phyloP scores from a whole-genome alignment of 1,140 invertebrate species.

The Ganaspis sp. region DNA sequence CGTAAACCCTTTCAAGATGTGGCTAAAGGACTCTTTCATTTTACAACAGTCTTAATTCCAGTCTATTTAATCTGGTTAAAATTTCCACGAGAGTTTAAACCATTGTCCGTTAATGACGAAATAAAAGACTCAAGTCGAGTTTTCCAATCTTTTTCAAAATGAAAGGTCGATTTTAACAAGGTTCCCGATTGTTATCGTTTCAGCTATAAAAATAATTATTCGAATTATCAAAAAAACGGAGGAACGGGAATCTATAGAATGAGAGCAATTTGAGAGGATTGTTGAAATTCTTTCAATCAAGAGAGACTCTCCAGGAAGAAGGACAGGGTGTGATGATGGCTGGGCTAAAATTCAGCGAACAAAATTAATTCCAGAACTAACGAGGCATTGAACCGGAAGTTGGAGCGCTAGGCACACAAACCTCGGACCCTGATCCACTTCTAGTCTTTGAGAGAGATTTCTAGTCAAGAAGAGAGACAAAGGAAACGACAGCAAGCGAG shows the following conservation, averaged over 20 bases:
- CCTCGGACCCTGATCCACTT: constrained; percentile 60
- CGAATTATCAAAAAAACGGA: constrained; percentile 14
- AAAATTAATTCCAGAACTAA: constrained; percentile 64
- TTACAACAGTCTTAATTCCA: constrained; percentile 67
- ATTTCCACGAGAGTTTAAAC: constrained; percentile 37
- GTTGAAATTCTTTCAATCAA: constrained; percentile 37
- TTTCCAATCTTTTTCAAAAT: neutral
- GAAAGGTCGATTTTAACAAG: neutral
- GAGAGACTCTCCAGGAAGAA: constrained; percentile 33
- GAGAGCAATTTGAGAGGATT: constrained; percentile 36
- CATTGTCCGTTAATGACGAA: neutral
- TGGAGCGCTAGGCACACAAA: constrained; percentile 62
- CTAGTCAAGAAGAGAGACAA: neutral
- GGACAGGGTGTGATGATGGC: constrained; percentile 47
- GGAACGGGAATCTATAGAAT: neutral
- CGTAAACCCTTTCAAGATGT: constrained; percentile 57
- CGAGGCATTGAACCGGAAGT: constrained; percentile 63
- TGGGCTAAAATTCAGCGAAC: constrained; percentile 61
- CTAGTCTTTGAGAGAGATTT: constrained; percentile 58
- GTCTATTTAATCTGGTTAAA: constrained; percentile 49
- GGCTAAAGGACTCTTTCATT: constrained; percentile 63
- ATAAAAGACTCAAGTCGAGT: neutral
- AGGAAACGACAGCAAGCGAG: constrained; percentile 3
- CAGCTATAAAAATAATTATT: constrained; percentile 28
- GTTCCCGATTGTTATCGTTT: neutral